Evolutionary conservation across 2,888 invertebrate species (phyloP).

Genomic region (Drosophila formosana): DNA sequence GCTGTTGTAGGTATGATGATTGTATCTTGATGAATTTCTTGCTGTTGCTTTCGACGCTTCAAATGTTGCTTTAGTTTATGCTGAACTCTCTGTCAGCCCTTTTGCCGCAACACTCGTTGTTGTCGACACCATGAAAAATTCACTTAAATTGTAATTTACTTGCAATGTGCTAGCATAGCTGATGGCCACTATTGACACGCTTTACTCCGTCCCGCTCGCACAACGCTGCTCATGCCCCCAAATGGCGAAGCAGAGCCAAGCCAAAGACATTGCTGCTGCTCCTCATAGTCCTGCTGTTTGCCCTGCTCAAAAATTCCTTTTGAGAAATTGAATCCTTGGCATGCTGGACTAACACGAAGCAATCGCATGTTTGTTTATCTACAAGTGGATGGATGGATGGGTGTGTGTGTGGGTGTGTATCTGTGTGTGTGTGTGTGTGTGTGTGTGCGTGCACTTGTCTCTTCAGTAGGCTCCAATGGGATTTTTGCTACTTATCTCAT

Average conservation of each 20-base stretch:
- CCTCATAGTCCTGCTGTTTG: conserved; percentile 9
- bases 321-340: conserved; percentile 80
- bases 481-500: conserved; percentile 78
- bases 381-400: conserved; percentile 32
- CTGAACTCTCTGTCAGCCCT: conserved; percentile 29
- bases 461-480: conserved; percentile 66
- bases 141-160: conserved; percentile 69
- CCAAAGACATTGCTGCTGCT: conserved; percentile 21
- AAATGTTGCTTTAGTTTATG: conserved; percentile 21
- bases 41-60: conserved; percentile 16
- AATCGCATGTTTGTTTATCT: conserved; percentile 59
- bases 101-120: conserved; percentile 15
- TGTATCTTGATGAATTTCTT: conserved; percentile 22
- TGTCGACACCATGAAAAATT: conserved; percentile 56
- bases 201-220: background rate
- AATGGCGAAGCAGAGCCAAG: background rate
- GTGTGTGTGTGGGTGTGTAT: conserved; percentile 8
- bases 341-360: conserved; percentile 63
- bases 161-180: conserved; percentile 39
- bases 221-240: background rate
- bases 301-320: conserved; percentile 72
- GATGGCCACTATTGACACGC: conserved; percentile 34
- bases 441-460: conserved; percentile 54
- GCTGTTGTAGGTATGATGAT: conserved; percentile 1
- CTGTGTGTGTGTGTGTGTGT: conserved; percentile 32